These are phyloP conservation scores for Rhea americana DNA, from an alignment of 2,113 vertebrate species.

Conservation along the genomic window DNA sequence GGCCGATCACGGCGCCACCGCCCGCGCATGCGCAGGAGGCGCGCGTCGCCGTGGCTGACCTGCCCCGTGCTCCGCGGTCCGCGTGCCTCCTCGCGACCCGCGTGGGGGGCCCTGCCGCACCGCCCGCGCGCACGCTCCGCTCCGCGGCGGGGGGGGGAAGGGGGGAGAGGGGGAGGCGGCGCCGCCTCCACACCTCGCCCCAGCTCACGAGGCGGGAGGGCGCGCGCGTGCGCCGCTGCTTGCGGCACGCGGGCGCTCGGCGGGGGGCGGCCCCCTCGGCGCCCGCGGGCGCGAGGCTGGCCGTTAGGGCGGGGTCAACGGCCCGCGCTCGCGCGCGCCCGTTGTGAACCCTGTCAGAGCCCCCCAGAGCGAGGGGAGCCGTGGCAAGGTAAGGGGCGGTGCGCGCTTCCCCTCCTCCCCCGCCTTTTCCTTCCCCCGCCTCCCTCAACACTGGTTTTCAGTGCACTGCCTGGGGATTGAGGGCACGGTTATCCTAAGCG, in stretches of 20 bases:
- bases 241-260: no score
- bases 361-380: background rate
- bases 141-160: no score
- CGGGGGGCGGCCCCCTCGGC: background rate
- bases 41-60: background rate
- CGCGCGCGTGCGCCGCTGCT: no score
- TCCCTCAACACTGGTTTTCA: rapidly evolving
- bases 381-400: background rate
- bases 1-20: background rate
- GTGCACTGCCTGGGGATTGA: background rate
- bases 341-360: rapidly evolving
- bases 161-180: no score
- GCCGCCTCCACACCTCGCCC: background rate
- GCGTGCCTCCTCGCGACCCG: no score
- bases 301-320: rapidly evolving
- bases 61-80: no score
- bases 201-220: background rate
- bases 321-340: rapidly evolving
- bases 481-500: rapidly evolving
- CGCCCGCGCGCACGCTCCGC: no score
- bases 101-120: no score
- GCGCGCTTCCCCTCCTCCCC: no score
- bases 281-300: background rate
- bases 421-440: no score
- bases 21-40: background rate